Conservation (phyloP, 1,140 invertebrate species). For the Hyles euphorbiae region DNA sequence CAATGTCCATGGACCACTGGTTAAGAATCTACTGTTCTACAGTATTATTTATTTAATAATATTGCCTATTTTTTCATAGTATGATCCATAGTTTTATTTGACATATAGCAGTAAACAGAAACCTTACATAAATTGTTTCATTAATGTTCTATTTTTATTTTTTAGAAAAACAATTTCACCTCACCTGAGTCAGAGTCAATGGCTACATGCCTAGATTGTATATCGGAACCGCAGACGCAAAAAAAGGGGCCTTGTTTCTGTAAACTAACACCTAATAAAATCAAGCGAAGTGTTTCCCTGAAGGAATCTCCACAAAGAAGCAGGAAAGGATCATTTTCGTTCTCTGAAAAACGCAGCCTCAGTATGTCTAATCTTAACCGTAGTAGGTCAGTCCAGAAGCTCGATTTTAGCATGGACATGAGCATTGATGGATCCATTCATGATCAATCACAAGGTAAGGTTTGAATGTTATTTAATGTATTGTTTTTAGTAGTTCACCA, state of each 20-base stretch:
- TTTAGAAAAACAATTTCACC: constrained; percentile 64
- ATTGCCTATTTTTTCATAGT: too few relatives aligned
- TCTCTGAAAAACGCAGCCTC: constrained; percentile 51
- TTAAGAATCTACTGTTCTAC: too few relatives aligned
- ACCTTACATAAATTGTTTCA: not conserved
- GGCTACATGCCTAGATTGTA: constrained; percentile 54
- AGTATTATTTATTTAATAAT: too few relatives aligned
- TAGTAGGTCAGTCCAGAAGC: constrained; percentile 61
- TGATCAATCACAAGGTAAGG: constrained; percentile 49
- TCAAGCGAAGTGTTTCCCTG: constrained; percentile 48
- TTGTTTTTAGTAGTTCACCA: too few relatives aligned
- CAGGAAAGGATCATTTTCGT: constrained; percentile 35
- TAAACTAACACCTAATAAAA: constrained; percentile 49
- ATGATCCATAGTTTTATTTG: too few relatives aligned
- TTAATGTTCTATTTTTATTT: constrained; percentile 8
- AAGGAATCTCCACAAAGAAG: constrained; percentile 50
- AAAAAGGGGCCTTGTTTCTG: constrained; percentile 47
- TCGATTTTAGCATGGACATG: constrained; percentile 72
- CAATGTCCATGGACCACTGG: too few relatives aligned
- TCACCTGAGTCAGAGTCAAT: constrained; percentile 61
- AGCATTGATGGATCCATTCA: constrained; percentile 64
- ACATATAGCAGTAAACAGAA: too few relatives aligned
- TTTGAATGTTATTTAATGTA: not conserved
- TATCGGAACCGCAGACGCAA: constrained; percentile 32
- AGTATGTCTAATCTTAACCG: constrained; percentile 62